Conservation (phyloP, 2,888 invertebrate genomes). For the Blera fallax region DNA sequence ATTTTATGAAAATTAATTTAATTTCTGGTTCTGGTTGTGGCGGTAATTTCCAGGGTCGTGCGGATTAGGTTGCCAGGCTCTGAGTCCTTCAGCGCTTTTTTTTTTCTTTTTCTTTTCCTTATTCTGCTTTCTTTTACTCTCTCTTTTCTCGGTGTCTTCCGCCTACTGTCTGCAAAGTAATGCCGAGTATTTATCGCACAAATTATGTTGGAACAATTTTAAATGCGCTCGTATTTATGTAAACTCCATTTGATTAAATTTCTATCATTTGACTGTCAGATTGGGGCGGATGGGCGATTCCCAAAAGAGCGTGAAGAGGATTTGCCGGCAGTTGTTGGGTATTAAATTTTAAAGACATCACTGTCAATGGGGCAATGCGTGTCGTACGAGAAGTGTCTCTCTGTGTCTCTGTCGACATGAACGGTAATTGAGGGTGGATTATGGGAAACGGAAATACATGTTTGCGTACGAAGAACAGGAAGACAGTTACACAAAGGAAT, state of each 20-base stretch:
- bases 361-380: constrained; percentile 11
- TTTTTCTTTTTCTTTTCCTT: neutral
- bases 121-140: neutral
- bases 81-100: neutral
- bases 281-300: constrained; percentile 2
- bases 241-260: constrained; percentile 56
- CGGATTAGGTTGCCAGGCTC: constrained; percentile 38
- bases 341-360: constrained; percentile 24
- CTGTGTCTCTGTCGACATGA: constrained; percentile 1
- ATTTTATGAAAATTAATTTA: constrained; percentile 63
- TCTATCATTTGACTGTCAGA: constrained; percentile 41
- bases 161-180: neutral
- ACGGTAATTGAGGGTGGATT: constrained; percentile 26
- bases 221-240: constrained; percentile 50
- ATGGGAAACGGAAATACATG: constrained; percentile 28
- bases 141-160: neutral
- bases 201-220: constrained; percentile 33
- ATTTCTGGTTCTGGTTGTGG: constrained; percentile 45
- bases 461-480: constrained; percentile 11
- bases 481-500: constrained; percentile 1
- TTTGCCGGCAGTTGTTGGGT: constrained; percentile 25
- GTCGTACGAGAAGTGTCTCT: neutral
- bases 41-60: constrained; percentile 42
- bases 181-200: constrained; percentile 33
- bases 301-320: constrained; percentile 11